These are phyloP conservation scores for Malurus melanocephalus DNA, from an alignment of 2,113 vertebrate species.

Conservation along the genomic window DNA sequence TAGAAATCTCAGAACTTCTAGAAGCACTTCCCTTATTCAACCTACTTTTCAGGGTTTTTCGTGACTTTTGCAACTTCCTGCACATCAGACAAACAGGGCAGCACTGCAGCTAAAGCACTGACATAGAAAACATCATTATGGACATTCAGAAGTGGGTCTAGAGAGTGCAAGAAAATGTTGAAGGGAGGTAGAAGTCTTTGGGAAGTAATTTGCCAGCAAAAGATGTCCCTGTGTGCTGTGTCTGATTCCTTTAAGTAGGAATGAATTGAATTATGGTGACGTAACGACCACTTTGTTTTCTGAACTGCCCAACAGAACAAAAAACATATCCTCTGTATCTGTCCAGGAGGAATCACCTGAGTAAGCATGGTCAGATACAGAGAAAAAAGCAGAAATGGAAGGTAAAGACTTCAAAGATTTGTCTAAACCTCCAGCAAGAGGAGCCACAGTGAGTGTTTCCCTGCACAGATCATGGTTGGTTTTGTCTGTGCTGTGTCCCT, in stretches of 20 bases:
- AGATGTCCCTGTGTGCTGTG: neutral
- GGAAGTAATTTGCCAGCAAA: neutral
- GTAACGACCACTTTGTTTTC: neutral
- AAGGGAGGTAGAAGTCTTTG: neutral
- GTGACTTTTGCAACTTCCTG: slow-evolving; percentile 53
- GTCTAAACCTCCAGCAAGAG: neutral
- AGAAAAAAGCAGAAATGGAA: neutral
- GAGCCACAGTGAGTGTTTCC: accelerated
- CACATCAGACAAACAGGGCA: neutral
- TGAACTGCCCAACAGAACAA: neutral
- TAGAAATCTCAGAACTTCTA: neutral
- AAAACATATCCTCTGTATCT: neutral
- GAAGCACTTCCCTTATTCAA: slow-evolving; percentile 14
- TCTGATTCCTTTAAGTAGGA: neutral
- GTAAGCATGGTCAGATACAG: neutral
- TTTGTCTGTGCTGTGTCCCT: neutral
- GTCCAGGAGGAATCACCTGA: neutral
- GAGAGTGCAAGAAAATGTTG: neutral
- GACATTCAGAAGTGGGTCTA: neutral
- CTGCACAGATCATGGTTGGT: too few species aligned
- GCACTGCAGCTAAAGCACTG: neutral
- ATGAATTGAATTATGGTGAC: accelerated
- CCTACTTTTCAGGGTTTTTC: slow-evolving; percentile 27
- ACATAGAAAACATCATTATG: neutral
- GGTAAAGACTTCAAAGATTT: neutral